Percentiles rank a stretch among this genome's conserved stretches.
Evolutionary conservation across 2,113 vertebrate species (phyloP).

Genomic region (Heliornis fulica): DNA sequence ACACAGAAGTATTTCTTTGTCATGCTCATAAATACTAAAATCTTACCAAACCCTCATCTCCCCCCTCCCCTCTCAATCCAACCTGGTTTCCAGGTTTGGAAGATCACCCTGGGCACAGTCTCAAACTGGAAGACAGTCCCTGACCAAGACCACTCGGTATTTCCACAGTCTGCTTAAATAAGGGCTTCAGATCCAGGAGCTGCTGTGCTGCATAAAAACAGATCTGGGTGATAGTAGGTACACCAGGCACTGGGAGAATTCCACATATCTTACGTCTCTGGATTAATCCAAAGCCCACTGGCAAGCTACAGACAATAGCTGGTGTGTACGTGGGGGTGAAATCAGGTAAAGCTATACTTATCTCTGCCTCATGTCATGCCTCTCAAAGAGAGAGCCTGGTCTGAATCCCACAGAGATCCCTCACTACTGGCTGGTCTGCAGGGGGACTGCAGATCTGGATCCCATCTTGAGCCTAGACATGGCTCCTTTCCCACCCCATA

Average conservation of each 20-base stretch:
- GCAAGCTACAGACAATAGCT: neutral
- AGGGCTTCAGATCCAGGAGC: neutral
- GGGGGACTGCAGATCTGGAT: neutral
- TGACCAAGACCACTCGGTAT: neutral
- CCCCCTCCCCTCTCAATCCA: neutral
- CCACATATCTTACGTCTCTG: neutral
- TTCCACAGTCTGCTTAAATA: neutral
- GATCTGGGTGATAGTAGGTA: neutral
- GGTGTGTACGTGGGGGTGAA: accelerated
- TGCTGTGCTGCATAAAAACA: neutral
- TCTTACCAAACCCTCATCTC: neutral
- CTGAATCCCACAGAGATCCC: neutral
- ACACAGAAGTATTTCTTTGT: neutral
- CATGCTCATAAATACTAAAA: neutral
- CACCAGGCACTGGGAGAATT: neutral
- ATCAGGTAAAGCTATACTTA: neutral
- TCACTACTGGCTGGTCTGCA: neutral
- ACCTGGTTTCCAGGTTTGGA: neutral
- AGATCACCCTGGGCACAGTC: neutral
- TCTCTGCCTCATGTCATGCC: neutral
- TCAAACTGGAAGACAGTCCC: neutral
- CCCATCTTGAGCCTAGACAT: neutral
- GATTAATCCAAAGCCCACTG: neutral
- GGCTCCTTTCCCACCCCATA: neutral
- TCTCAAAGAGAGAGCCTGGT: neutral